phyloP scores from a whole-genome alignment of 1,140 invertebrate genomes.

The Stegodyphus dumicola region DNA sequence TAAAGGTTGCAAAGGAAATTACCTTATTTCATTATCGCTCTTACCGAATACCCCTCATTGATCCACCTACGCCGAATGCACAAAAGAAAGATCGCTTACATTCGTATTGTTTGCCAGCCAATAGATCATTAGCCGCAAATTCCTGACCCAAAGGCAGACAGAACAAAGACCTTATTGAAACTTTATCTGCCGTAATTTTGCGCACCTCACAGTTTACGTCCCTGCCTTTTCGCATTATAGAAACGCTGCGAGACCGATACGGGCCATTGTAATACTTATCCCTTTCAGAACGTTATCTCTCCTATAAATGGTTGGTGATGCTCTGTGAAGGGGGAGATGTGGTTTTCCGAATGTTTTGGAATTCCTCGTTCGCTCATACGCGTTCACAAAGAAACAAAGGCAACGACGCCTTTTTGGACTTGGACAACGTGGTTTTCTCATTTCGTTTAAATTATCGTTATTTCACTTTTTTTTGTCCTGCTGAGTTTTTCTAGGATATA shows the following conservation, averaged over 20 bases:
- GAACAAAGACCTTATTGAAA: conserved; percentile 53
- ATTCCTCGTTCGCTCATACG: neutral
- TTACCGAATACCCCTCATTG: neutral
- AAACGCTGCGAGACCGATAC: neutral
- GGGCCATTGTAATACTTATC: conserved; percentile 21
- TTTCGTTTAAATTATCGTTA: conserved; percentile 23
- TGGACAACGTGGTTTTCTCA: neutral
- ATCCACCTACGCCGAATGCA: neutral
- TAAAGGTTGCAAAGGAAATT: no score
- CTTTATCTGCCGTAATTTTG: conserved; percentile 55
- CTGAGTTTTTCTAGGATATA: no score
- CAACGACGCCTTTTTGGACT: conserved; percentile 4
- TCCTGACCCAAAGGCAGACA: conserved; percentile 49
- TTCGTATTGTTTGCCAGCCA: conserved; percentile 38
- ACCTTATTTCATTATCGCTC: no score
- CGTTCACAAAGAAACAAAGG: conserved; percentile 26
- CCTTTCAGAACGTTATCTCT: conserved; percentile 35
- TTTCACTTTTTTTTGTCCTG: neutral
- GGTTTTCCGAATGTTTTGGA: conserved; percentile 10
- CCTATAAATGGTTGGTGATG: conserved; percentile 17
- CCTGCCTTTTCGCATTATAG: neutral
- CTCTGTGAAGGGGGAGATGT: neutral
- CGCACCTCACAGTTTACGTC: conserved; percentile 16
- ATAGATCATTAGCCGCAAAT: conserved; percentile 56
- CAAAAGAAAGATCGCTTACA: neutral